Evolutionary conservation across 2,113 vertebrate species (phyloP).

Genomic region (Ptychochromis oligacanthus): DNA sequence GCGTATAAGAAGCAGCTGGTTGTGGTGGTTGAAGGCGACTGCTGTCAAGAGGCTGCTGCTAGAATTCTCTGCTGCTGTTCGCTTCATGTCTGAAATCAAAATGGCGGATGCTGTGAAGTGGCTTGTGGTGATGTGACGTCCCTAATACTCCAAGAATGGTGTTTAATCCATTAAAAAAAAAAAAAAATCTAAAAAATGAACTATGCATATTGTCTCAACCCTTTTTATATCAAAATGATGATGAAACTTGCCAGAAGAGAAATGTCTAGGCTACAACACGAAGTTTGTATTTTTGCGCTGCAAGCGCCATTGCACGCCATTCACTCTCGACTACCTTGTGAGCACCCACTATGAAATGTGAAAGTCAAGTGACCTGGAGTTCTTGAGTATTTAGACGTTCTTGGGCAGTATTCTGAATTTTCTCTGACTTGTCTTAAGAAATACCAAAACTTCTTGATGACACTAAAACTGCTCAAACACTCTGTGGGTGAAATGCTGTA

Average conservation of each 20-base stretch:
- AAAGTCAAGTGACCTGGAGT: not conserved
- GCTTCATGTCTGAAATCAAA: not conserved
- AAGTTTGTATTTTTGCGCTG: too few species aligned
- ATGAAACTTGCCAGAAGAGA: too few species aligned
- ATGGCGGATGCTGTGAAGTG: not conserved
- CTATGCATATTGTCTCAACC: too few species aligned
- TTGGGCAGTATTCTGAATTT: not conserved
- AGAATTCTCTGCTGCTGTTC: not conserved
- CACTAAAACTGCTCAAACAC: not conserved
- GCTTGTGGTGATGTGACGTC: not conserved
- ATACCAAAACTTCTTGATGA: not conserved
- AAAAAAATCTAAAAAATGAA: too few species aligned
- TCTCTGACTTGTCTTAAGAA: not conserved
- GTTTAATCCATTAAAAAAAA: not conserved
- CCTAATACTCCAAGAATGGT: not conserved
- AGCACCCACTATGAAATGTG: not conserved
- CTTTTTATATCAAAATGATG: too few species aligned
- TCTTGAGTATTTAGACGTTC: not conserved
- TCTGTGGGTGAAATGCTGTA: not conserved
- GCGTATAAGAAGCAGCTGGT: not conserved
- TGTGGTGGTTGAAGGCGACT: not conserved
- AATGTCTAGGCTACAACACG: too few species aligned
- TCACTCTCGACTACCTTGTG: not conserved
- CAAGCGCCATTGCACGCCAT: not conserved
- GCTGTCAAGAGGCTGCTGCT: not conserved